phyloP scores from a whole-genome alignment of 2,888 invertebrate genomes.

The Tigriopus californicus region DNA sequence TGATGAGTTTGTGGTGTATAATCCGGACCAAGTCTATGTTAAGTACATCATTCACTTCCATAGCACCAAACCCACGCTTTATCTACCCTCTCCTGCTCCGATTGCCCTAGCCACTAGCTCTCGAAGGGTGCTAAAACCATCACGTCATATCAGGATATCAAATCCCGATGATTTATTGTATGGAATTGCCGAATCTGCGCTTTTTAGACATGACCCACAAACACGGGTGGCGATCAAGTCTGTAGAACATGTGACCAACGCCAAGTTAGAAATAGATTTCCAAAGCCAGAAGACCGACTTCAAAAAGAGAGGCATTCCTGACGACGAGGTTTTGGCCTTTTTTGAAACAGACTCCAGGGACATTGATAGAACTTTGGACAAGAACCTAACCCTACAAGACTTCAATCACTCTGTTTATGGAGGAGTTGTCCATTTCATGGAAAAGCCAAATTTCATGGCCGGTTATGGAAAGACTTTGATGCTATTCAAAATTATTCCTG shows the following conservation, averaged over 20 bases:
- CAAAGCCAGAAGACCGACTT: neutral
- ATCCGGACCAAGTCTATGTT: neutral
- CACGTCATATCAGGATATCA: too few species aligned
- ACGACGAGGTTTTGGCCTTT: neutral
- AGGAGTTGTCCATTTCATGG: neutral
- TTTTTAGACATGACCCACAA: too few species aligned
- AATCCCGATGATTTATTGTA: too few species aligned
- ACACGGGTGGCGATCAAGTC: neutral
- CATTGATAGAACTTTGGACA: neutral
- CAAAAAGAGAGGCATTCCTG: neutral
- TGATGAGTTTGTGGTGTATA: slow-evolving; percentile 4
- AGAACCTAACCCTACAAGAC: neutral
- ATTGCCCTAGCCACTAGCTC: too few species aligned
- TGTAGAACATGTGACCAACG: neutral
- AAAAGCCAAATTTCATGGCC: neutral
- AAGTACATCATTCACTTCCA: neutral
- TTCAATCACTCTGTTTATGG: neutral
- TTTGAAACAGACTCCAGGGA: neutral
- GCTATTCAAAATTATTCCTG: neutral
- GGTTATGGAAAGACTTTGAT: neutral
- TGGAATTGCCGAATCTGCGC: too few species aligned
- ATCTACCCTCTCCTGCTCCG: too few species aligned
- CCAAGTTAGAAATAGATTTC: neutral
- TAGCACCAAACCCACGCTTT: neutral
- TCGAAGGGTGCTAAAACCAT: too few species aligned